phyloP scores from a whole-genome alignment of 2,797 vertebrate genomes.

The Enteromius thamalakanensis region DNA sequence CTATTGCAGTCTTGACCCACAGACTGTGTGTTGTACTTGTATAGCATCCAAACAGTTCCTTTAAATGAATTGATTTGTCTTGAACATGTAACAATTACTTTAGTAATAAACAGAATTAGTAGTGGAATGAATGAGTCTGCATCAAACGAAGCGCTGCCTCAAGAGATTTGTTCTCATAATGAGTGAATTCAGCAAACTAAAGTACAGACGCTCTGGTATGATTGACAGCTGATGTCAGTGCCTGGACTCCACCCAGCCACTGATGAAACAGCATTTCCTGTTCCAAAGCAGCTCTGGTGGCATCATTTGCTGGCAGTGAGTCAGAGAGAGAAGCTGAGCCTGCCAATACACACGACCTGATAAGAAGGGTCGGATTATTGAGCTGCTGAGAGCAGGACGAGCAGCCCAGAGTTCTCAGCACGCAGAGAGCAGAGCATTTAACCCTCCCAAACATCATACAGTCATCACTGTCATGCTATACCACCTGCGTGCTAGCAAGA shows the following conservation, averaged over 20 bases:
- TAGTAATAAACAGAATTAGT: neutral
- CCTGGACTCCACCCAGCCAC: slow-evolving; percentile 72
- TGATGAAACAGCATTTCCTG: slow-evolving; percentile 77
- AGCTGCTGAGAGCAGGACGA: slow-evolving; percentile 69
- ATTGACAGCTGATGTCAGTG: slow-evolving; percentile 67
- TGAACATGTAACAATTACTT: neutral
- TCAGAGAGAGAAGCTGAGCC: slow-evolving; percentile 32
- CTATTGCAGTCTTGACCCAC: neutral
- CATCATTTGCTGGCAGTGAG: slow-evolving; percentile 39
- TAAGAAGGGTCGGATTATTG: slow-evolving; percentile 47
- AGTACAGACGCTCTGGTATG: slow-evolving; percentile 42
- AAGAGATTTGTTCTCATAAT: neutral
- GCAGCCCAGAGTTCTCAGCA: slow-evolving; percentile 42
- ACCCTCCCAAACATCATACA: slow-evolving; percentile 22
- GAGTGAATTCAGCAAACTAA: slow-evolving; percentile 6
- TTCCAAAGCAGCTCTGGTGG: slow-evolving; percentile 69
- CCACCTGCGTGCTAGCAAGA: neutral
- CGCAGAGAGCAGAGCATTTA: slow-evolving; percentile 54
- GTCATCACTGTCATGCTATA: neutral
- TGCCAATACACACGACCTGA: slow-evolving; percentile 35
- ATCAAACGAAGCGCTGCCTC: neutral
- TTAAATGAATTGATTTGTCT: neutral
- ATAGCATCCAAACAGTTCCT: neutral
- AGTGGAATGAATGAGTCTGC: neutral
- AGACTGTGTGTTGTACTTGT: neutral